Evolutionary conservation across 1,140 invertebrate genomes (phyloP).

Genomic region (Pectinophora gossypiella): DNA sequence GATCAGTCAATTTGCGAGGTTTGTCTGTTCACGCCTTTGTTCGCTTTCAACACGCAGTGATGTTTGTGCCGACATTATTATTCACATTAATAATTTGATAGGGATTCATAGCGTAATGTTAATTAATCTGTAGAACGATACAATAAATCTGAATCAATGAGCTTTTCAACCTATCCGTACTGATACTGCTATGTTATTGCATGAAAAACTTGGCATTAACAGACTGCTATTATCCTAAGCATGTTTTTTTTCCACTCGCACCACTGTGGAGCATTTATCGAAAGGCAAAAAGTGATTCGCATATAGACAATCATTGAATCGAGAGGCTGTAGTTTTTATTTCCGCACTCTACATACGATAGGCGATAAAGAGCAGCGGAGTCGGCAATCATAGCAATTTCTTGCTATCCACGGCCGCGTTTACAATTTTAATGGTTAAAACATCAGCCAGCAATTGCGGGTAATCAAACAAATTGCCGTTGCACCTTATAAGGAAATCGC

Average conservation of each 20-base stretch:
- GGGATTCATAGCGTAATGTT: not conserved
- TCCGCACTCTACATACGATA: slow-evolving; percentile 27
- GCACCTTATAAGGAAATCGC: slow-evolving; percentile 58
- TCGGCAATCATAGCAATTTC: slow-evolving; percentile 48
- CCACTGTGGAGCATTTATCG: slow-evolving; percentile 45
- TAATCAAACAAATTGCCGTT: slow-evolving; percentile 64
- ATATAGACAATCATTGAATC: slow-evolving; percentile 40
- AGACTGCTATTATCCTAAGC: slow-evolving; percentile 25
- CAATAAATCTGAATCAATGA: not conserved
- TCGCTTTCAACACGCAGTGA: slow-evolving; percentile 13
- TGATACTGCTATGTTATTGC: not conserved
- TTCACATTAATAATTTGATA: not conserved
- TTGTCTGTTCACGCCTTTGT: slow-evolving; percentile 55
- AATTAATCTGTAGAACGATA: not conserved
- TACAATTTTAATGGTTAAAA: slow-evolving; percentile 58
- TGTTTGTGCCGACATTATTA: no score
- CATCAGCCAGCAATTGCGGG: slow-evolving; percentile 55
- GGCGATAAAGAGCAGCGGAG: slow-evolving; percentile 31
- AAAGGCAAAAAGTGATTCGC: slow-evolving; percentile 34
- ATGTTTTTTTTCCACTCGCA: slow-evolving; percentile 17
- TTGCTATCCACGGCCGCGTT: slow-evolving; percentile 40
- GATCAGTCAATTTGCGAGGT: slow-evolving; percentile 63
- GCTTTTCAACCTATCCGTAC: not conserved
- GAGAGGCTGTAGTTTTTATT: slow-evolving; percentile 47
- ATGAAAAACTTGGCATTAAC: slow-evolving; percentile 20